A percentile compares a stretch with the other conserved stretches of the same genome.
These are phyloP conservation scores for Hemichromis elongatus DNA, from an alignment of 2,113 vertebrate genomes.

Conservation along the genomic window DNA sequence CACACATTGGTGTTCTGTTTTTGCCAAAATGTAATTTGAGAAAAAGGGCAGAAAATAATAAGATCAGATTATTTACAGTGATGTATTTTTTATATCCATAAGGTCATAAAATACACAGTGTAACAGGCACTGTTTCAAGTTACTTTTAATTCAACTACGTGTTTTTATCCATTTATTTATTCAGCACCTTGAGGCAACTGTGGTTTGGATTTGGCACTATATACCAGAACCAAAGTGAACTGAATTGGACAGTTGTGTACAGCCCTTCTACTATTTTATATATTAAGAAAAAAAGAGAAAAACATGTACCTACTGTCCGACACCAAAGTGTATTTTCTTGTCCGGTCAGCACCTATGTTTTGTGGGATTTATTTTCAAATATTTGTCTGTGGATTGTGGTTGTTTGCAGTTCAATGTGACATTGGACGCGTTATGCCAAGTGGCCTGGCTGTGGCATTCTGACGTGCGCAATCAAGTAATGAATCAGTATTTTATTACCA, in stretches of 20 bases:
- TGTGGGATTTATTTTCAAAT: conserved; percentile 29
- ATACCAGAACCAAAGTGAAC: background rate
- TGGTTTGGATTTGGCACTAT: background rate
- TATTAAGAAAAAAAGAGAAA: background rate
- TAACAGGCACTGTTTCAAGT: conserved; percentile 10
- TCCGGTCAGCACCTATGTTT: background rate
- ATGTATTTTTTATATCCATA: conserved; percentile 40
- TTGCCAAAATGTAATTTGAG: conserved; percentile 49
- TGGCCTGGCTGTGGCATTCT: background rate
- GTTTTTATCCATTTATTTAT: conserved; percentile 2
- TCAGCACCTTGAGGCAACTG: background rate
- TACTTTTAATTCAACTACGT: conserved; percentile 6
- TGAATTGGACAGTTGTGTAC: background rate
- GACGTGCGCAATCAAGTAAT: conserved; percentile 45
- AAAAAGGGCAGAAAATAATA: conserved; percentile 28
- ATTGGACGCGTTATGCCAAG: conserved; percentile 36
- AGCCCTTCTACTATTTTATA: background rate
- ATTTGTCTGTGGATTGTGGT: conserved; percentile 9
- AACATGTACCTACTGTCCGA: background rate
- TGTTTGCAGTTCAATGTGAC: conserved; percentile 45
- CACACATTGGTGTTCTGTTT: conserved; percentile 68
- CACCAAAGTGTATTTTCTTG: background rate
- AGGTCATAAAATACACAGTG: conserved; percentile 29
- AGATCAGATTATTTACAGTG: conserved; percentile 53
- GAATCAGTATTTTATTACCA: conserved; percentile 49